A percentile compares a stretch with the other conserved stretches of the same genome.
Conservation (phyloP, 1,140 invertebrate genomes). For the Heliconius eleuchia region DNA sequence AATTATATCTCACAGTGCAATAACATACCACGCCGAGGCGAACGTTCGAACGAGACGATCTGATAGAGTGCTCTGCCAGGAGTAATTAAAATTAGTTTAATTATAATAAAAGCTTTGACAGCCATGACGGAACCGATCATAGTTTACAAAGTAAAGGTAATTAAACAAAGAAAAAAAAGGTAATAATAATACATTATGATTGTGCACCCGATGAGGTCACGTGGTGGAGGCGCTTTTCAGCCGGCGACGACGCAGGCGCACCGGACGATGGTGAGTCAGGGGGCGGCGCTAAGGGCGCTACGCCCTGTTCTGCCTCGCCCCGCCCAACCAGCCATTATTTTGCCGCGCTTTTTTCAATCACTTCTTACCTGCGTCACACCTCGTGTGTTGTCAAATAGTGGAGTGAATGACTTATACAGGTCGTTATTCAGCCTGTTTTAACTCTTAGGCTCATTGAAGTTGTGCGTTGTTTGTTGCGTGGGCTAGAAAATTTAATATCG, state of each 20-base stretch:
- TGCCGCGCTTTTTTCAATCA: constrained; percentile 75
- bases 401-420: constrained; percentile 54
- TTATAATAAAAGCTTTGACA: constrained; percentile 20
- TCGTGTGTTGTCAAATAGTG: constrained; percentile 76
- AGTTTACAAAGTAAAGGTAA: constrained; percentile 20
- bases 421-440: constrained; percentile 22
- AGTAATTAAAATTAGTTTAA: constrained; percentile 18
- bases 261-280: constrained; percentile 61
- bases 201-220: constrained; percentile 21
- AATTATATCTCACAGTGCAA: constrained; percentile 32
- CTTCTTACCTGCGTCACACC: constrained; percentile 60
- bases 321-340: constrained; percentile 74
- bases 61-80: constrained; percentile 5
- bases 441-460: constrained; percentile 16
- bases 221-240: constrained; percentile 19
- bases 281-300: constrained; percentile 76
- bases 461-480: neutral
- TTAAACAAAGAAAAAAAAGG: constrained; percentile 13
- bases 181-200: constrained; percentile 23
- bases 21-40: constrained; percentile 21
- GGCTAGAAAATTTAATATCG: neutral
- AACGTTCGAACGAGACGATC: constrained; percentile 16
- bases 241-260: constrained; percentile 48
- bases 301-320: constrained; percentile 71
- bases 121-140: constrained; percentile 4